These are phyloP conservation scores for Hydropsyche betteni DNA, from an alignment of 2,888 invertebrate species.

Conservation along the genomic window DNA sequence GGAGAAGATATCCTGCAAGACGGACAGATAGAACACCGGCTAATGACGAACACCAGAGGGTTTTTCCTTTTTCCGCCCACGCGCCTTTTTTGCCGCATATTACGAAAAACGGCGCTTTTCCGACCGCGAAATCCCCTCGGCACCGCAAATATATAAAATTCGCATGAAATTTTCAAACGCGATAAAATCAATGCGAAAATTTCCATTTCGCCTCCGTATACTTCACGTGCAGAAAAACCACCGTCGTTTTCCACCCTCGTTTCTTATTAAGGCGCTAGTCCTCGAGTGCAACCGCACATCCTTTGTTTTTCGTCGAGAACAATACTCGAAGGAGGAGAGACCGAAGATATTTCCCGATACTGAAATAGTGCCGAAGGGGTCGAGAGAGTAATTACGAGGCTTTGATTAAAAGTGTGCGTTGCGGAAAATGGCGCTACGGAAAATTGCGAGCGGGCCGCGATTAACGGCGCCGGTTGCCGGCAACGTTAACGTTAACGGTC, in stretches of 20 bases:
- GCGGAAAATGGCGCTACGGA: slow-evolving; percentile 24
- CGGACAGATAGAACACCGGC: slow-evolving; percentile 31
- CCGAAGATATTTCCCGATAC: slow-evolving; percentile 1
- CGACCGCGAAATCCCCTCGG: too few relatives aligned
- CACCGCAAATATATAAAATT: neutral
- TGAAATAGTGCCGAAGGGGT: neutral
- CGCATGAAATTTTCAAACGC: neutral
- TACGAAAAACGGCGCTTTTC: neutral
- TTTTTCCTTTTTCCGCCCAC: slow-evolving; percentile 17
- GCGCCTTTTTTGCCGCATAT: too few relatives aligned
- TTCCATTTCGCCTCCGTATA: too few relatives aligned
- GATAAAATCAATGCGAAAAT: too few relatives aligned
- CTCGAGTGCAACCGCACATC: too few relatives aligned
- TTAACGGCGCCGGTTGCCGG: slow-evolving; percentile 5
- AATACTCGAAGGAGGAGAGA: neutral
- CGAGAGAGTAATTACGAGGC: slow-evolving; percentile 18
- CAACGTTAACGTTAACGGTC: neutral
- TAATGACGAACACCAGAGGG: slow-evolving; percentile 28
- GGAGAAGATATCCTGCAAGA: neutral
- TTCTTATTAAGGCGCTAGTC: neutral
- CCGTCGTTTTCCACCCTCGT: neutral
- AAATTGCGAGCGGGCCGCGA: slow-evolving; percentile 10
- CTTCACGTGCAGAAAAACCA: too few relatives aligned
- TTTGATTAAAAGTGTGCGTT: slow-evolving; percentile 22
- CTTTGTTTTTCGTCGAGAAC: neutral